A percentile compares a stretch with the other conserved stretches of the same genome.
Conservation (phyloP, 2,888 invertebrate species). For the Proisotoma minuta region DNA sequence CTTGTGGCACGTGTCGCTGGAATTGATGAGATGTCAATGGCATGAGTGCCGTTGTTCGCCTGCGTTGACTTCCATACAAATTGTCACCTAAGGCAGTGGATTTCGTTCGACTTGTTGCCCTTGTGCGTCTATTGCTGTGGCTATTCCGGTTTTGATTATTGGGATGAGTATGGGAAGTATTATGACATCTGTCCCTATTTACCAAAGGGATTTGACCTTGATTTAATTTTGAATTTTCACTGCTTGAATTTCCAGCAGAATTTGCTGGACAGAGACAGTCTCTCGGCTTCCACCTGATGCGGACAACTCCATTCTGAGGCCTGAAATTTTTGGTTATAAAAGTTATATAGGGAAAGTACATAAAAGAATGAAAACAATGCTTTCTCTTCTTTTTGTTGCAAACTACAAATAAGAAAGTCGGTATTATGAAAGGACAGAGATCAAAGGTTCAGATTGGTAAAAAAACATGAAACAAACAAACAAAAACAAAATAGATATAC, state of each 20-base stretch:
- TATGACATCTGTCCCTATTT: background rate
- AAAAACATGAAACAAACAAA: too few relatives aligned
- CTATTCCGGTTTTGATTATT: background rate
- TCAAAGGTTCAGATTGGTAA: too few relatives aligned
- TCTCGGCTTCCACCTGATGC: background rate
- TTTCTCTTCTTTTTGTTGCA: too few relatives aligned
- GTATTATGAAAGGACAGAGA: too few relatives aligned
- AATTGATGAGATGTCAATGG: background rate
- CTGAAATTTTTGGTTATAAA: background rate
- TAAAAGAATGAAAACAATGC: too few relatives aligned
- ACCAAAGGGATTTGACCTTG: background rate
- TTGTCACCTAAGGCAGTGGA: background rate
- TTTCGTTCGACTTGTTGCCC: background rate
- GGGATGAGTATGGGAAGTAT: background rate
- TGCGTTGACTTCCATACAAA: background rate
- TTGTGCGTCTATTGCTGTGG: background rate
- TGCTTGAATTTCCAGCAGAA: background rate
- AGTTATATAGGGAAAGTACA: background rate
- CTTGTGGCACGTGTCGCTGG: background rate
- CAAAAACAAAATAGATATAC: too few relatives aligned
- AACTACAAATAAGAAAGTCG: too few relatives aligned
- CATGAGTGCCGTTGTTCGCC: background rate
- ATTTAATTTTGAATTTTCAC: background rate
- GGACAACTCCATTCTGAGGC: slow-evolving; percentile 2
- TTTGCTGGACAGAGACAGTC: background rate